Base-by-base conservation (phyloP, 2,888 invertebrate genomes). In the Nysson spinosus region DNA sequence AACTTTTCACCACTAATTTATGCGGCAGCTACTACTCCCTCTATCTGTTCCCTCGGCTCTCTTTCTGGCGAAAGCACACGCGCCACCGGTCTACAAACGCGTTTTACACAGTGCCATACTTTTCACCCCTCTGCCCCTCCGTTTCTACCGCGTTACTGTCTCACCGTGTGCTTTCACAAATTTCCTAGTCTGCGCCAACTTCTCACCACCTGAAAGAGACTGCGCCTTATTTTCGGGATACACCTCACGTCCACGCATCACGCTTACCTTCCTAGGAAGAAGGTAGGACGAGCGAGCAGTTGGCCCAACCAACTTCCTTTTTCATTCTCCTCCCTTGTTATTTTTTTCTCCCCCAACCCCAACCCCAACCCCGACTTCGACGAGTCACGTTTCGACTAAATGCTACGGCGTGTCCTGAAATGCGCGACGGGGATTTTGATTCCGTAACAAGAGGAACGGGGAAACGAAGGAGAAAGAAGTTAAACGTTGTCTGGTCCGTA, bases 1-100 rank as follows among this genome's bases (percentile, higher is more conserved):
- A 86, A 86, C 85, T 85, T 86, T 85, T 85, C 83, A 81, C 83
- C 83, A 81, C 84, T 85, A 85, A 86, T 86, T 85, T 85, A 85
- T 85, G 82, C 83, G 76, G 73, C 72, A 58, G 75, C 66, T 62
- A 68, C 74, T 72, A 68, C 74, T 72, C 63, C 51, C 61, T 65
- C 56, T 61, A 34, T 51, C 50, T 58, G 37, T 20, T 35, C n/a
- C 16, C 37, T 9, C 5, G 24, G 9, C 43, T 50, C n/a, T n/a
- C 60, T 47, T 44, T 52, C 72, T 72, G 62, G 39, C 60, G n/a
- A n/a, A n/a, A n/a, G 60, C 60, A 14, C 34, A 1, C 43, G 26
- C 26, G 50, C 6, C 61, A 22, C 34, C 52, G 46, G 19, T 35
- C 9, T n/a, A n/a, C n/a, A n/a, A n/a, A n/a, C n/a, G n/a, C n/a